Evolutionary conservation across 2,797 vertebrate genomes (phyloP), one percentile per base, ranked within the genome.

Genomic region (Ctenopoma kingsleyae): DNA sequence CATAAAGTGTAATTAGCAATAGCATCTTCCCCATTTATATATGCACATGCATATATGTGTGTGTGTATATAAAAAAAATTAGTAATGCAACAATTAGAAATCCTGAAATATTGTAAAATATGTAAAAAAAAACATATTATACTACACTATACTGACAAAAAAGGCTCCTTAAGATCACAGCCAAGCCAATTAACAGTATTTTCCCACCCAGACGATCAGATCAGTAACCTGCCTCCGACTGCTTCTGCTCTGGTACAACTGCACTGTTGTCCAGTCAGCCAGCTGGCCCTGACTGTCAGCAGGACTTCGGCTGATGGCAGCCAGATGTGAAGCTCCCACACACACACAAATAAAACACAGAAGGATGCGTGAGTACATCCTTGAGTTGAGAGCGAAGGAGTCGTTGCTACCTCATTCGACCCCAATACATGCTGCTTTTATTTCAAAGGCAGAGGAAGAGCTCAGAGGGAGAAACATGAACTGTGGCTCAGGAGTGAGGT

Each of bases 261-360:
- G 62, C 30, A 27, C 53, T 44, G 57, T 65, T 80, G 82, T 89
- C 86, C 84, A 81, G 67, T 74, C 76, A 50, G 53, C 71, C 90
- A 93, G 85, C 90, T 90, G 90, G 83, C 68, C 69, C 62, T 47
- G 54, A 82, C 80, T 83, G 81, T 90, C 87, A 86, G 81, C 74
- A 71, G 53, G 71, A 79, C 79, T 64, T 48, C 40, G 1, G 8
- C 52, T 88, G 81, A 87, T 85, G 79, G 85, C 36, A 72, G 67
- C 88, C 91, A 93, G 92, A 92, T 92, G 91, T 67, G 74, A 80
- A 43, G 11, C 63, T 48, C 54, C 51, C 55, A 60, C 59, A 58
- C 67, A 68, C 72, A 65, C 47, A 44, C 44, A 67, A 25, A 22
- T 38, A 67, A 4, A 79, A 70, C 67, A 47, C 50, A 44, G 48